phyloP scores from a whole-genome alignment of 2,888 invertebrate species.

The Caenorhabditis sinica region DNA sequence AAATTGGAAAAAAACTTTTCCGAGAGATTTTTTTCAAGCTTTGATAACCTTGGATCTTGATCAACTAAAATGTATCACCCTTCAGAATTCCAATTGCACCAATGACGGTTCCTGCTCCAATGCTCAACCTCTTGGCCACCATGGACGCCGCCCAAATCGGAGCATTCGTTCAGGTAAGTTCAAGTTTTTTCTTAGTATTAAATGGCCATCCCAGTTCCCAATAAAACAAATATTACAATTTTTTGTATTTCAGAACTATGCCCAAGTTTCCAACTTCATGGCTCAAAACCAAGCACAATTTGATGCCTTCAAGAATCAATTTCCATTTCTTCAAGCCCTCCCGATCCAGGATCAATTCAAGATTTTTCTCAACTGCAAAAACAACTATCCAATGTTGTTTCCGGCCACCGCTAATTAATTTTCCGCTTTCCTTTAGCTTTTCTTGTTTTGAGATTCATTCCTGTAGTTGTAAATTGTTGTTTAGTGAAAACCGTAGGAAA shows the following conservation, averaged over 20 bases:
- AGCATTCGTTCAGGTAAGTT: background rate
- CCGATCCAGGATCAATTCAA: slow-evolving; percentile 2
- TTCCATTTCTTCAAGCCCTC: background rate
- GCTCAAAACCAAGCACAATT: no score
- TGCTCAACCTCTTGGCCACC: no score
- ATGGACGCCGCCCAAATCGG: no score
- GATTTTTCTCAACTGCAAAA: slow-evolving; percentile 8
- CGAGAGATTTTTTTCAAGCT: no score
- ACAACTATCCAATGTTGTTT: background rate
- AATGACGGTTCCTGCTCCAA: background rate
- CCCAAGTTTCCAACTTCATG: no score
- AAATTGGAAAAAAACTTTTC: no score
- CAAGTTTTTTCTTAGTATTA: background rate
- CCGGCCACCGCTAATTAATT: background rate
- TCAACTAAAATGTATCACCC: no score
- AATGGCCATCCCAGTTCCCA: no score
- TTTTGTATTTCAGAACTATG: no score
- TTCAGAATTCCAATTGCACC: background rate
- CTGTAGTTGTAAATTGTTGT: background rate
- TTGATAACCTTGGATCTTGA: no score
- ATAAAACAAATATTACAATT: no score
- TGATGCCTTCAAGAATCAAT: background rate
- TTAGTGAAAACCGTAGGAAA: background rate
- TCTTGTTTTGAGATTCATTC: background rate
- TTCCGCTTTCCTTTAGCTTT: background rate